Conservation (phyloP, 1,140 invertebrate species). For the Saccostrea echinata region DNA sequence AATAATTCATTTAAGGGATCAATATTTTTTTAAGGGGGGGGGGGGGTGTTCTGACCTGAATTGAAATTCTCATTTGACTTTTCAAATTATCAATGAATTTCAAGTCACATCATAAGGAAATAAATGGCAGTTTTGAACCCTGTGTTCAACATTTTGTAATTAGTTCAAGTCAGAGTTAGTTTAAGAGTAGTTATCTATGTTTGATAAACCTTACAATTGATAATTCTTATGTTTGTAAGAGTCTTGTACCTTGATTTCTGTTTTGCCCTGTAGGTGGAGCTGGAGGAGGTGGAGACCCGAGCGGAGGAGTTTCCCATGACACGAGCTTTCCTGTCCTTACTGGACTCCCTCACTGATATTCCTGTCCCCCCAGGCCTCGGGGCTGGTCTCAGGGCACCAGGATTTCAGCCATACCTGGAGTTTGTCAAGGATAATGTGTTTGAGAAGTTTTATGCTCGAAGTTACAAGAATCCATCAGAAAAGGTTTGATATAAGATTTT, state of each 20-base stretch:
- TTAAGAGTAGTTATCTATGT: too few species aligned
- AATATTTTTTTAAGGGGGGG: too few species aligned
- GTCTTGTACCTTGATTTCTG: neutral
- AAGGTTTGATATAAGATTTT: conserved; percentile 80
- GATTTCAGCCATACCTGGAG: conserved; percentile 93
- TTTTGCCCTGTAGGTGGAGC: conserved; percentile 79
- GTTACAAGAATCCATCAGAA: conserved; percentile 88
- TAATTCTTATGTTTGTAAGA: neutral
- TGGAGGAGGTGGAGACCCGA: conserved; percentile 91
- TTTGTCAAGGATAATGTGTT: conserved; percentile 91
- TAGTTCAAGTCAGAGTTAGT: too few species aligned
- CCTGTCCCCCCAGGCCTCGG: conserved; percentile 89
- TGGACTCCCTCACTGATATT: conserved; percentile 88
- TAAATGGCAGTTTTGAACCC: too few species aligned
- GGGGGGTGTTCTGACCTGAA: too few species aligned
- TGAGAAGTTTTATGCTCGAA: conserved; percentile 87
- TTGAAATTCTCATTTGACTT: too few species aligned
- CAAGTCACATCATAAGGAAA: too few species aligned
- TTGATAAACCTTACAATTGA: neutral
- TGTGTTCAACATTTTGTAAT: too few species aligned
- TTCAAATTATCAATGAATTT: too few species aligned
- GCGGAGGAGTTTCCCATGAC: conserved; percentile 84
- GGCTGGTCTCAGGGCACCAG: conserved; percentile 89
- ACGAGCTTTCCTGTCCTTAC: conserved; percentile 88
- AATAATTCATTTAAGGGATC: too few species aligned